Evolutionary conservation across 2,113 vertebrate genomes (phyloP).

Genomic region (Pituophis catenifer): DNA sequence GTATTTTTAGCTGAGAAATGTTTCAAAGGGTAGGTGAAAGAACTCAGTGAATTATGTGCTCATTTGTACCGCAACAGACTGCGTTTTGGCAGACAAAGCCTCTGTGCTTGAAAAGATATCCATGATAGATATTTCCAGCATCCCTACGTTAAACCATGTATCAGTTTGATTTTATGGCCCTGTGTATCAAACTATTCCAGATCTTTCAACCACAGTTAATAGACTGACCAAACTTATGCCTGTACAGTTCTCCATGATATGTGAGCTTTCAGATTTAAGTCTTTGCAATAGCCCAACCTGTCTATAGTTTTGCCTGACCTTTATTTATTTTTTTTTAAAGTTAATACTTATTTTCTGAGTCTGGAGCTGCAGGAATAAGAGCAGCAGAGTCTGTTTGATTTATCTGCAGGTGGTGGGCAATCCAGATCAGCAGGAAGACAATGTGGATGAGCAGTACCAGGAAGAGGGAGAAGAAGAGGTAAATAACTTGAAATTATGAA

Average conservation of each 20-base stretch:
- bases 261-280: neutral
- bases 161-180: neutral
- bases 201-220: neutral
- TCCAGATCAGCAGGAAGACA: slow-evolving; percentile 95
- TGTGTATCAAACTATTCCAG: neutral
- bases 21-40: neutral
- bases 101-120: neutral
- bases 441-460: slow-evolving; percentile 92
- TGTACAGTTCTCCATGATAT: neutral
- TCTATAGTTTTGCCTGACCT: neutral
- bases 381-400: neutral
- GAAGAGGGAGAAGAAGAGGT: slow-evolving; percentile 96
- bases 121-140: neutral
- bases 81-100: neutral
- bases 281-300: neutral
- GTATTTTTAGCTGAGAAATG: neutral
- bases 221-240: neutral
- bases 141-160: neutral
- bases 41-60: neutral
- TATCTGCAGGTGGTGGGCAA: slow-evolving; percentile 90
- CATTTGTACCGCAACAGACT: neutral
- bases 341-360: neutral
- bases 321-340: neutral
- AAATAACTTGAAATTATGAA: neutral
- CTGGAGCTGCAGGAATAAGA: neutral